Percentiles rank a stretch among this genome's conserved stretches.
Conservation (phyloP, 2,888 invertebrate species). For the Drosophila ezoana region DNA sequence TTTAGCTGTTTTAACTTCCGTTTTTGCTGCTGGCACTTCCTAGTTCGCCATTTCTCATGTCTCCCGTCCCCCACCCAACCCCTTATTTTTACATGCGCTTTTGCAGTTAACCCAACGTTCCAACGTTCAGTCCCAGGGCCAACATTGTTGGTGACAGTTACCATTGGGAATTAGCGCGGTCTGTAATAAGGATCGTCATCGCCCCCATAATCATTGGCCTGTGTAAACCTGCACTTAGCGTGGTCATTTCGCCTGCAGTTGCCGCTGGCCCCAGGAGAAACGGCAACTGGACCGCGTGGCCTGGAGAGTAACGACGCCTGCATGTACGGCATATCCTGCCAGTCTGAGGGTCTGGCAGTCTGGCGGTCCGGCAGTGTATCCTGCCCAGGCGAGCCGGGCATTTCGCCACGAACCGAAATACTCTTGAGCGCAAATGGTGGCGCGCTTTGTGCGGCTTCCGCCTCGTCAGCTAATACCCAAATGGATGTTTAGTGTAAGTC, state of each 20-base stretch:
- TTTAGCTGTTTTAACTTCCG: conserved; percentile 71
- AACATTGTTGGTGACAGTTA: conserved; percentile 70
- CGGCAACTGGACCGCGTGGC: conserved; percentile 19
- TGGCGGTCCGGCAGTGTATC: not conserved
- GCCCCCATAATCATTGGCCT: conserved; percentile 79
- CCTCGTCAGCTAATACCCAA: conserved; percentile 77
- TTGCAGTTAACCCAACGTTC: conserved; percentile 36
- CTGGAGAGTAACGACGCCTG: conserved; percentile 24
- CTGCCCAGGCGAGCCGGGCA: conserved; percentile 23
- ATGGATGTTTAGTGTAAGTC: conserved; percentile 81
- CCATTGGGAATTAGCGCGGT: conserved; percentile 80
- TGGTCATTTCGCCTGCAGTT: conserved; percentile 76
- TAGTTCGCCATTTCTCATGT: conserved; percentile 38
- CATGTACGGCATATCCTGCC: conserved; percentile 18
- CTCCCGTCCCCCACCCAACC: not conserved
- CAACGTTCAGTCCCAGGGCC: conserved; percentile 4
- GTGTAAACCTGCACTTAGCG: conserved; percentile 82
- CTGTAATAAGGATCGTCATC: conserved; percentile 76
- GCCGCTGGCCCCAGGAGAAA: conserved; percentile 21
- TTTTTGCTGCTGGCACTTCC: conserved; percentile 48
- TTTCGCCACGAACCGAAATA: conserved; percentile 45
- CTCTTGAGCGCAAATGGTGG: conserved; percentile 76
- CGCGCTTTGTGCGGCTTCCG: conserved; percentile 76
- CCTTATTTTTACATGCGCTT: conserved; percentile 51
- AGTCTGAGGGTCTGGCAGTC: conserved; percentile 2